These are phyloP conservation scores for Erpobdella octoculata DNA, from an alignment of 2,888 invertebrate genomes.

Conservation along the genomic window DNA sequence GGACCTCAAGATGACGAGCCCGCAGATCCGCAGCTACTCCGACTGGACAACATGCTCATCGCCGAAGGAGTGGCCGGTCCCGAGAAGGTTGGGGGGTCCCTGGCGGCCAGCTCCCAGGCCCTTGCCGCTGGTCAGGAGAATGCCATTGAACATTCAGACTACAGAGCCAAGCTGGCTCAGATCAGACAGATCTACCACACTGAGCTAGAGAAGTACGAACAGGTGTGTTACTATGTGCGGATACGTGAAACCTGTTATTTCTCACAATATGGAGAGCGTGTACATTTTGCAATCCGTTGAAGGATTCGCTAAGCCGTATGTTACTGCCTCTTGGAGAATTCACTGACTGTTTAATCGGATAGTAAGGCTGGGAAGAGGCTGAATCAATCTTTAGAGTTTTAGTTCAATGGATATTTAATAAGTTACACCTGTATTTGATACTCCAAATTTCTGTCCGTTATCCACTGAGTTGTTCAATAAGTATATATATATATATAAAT, in stretches of 20 bases:
- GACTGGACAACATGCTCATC: conserved; percentile 91
- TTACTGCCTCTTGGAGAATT: background rate
- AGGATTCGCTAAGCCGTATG: too few relatives aligned
- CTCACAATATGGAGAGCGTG: too few relatives aligned
- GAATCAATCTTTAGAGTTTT: too few relatives aligned
- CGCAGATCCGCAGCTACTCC: conserved; percentile 94
- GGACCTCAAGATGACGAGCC: conserved; percentile 97
- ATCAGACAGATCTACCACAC: conserved; percentile 98
- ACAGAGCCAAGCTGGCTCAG: conserved; percentile 93
- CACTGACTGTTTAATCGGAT: background rate
- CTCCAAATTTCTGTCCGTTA: too few relatives aligned
- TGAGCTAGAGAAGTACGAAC: conserved; percentile 97
- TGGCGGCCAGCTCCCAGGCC: conserved; percentile 46
- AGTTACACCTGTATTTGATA: too few relatives aligned
- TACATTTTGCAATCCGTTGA: too few relatives aligned
- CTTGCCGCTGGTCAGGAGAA: conserved; percentile 56
- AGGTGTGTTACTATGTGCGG: conserved; percentile 54
- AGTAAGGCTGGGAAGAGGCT: background rate
- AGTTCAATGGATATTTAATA: too few relatives aligned
- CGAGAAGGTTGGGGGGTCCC: conserved; percentile 49
- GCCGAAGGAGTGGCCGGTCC: conserved; percentile 71
- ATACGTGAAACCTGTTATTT: too few relatives aligned
- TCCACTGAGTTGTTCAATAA: too few relatives aligned
- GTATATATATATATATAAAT: too few relatives aligned
- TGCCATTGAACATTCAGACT: conserved; percentile 93